These are phyloP conservation scores for Anoplolepis gracilipes DNA, from an alignment of 1,140 invertebrate genomes.

Conservation along the genomic window DNA sequence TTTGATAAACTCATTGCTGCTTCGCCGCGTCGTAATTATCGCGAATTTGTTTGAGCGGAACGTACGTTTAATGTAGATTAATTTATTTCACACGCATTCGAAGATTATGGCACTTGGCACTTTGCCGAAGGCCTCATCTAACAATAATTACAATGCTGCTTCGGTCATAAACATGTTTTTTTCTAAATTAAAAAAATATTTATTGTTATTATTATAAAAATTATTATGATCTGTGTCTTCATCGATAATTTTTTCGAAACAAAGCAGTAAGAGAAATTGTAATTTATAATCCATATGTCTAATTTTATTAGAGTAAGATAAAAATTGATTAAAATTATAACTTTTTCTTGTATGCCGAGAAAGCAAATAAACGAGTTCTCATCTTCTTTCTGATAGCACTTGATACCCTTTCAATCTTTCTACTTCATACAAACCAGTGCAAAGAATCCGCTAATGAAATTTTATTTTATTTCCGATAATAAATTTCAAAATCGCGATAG, in stretches of 20 bases:
- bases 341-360: background rate
- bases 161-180: background rate
- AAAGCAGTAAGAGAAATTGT: background rate
- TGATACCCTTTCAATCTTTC: background rate
- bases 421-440: background rate
- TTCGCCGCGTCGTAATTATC: conserved; percentile 37
- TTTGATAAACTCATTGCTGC: conserved; percentile 41
- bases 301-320: background rate
- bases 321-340: background rate
- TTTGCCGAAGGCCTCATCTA: background rate
- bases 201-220: background rate
- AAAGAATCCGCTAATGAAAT: background rate
- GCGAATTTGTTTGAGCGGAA: conserved; percentile 19
- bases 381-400: background rate
- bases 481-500: background rate
- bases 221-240: background rate
- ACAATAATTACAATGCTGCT: background rate
- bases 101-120: background rate
- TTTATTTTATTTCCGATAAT: conserved; percentile 9
- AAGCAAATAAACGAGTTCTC: background rate
- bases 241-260: background rate
- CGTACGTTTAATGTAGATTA: background rate
- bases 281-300: background rate
- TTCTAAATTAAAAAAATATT: background rate
- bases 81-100: conserved; percentile 9